phyloP scores from a whole-genome alignment of 53 echinoderm and acorn worm species.

The Antedon mediterranea region DNA sequence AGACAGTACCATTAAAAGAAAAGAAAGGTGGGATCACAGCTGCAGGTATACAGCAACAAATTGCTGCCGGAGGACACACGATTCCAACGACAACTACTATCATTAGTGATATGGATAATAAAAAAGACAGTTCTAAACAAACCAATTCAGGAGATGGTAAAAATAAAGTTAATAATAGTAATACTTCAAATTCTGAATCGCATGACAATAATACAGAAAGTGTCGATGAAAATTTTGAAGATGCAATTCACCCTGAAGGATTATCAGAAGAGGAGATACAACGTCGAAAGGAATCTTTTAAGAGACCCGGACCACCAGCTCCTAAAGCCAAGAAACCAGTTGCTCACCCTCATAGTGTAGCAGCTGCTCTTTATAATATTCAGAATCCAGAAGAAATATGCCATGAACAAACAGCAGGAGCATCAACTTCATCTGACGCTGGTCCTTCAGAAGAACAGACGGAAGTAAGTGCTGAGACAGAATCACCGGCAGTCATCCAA shows the following conservation, averaged over 20 bases:
- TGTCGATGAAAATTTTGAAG: neutral
- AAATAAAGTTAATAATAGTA: neutral
- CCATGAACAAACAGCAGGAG: neutral
- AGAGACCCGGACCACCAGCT: neutral
- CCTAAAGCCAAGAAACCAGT: neutral
- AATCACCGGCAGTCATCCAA: conserved; percentile 20
- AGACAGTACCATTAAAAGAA: neutral
- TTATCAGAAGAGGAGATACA: neutral
- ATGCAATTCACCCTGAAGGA: neutral
- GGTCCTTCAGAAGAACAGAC: neutral
- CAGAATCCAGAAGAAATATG: neutral
- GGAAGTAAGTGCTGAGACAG: conserved; percentile 8
- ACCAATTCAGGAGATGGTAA: neutral
- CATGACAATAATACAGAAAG: neutral
- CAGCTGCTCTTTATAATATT: neutral
- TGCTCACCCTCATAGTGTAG: neutral
- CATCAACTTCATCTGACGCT: neutral
- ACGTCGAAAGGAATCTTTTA: neutral
- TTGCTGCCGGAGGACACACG: neutral
- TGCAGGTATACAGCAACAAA: neutral
- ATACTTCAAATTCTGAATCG: neutral
- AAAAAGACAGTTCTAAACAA: neutral
- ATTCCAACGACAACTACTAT: neutral
- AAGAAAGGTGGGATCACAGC: neutral
- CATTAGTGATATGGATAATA: neutral